These are phyloP conservation scores for Ichneumon xanthorius DNA, from an alignment of 2,888 invertebrate genomes.

Conservation along the genomic window DNA sequence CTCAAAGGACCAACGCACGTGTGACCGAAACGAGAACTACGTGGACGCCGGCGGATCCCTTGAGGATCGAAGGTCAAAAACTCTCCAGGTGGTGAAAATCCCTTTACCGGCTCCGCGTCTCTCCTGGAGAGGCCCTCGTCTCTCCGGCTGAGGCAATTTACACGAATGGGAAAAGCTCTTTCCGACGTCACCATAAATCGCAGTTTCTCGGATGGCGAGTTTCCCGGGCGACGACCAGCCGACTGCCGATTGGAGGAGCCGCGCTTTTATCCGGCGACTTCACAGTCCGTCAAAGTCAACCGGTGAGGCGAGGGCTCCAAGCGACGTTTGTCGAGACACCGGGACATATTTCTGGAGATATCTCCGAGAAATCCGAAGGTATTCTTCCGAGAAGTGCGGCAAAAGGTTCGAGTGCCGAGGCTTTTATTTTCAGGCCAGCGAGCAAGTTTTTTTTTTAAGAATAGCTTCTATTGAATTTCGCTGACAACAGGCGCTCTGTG, in stretches of 20 bases:
- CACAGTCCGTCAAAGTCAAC: conserved; percentile 11
- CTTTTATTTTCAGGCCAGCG: neutral
- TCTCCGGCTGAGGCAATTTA: conserved; percentile 15
- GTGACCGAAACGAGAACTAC: conserved; percentile 1
- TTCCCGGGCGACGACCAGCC: conserved; percentile 2
- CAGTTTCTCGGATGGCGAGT: conserved; percentile 13
- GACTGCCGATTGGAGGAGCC: neutral
- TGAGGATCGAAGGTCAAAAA: conserved; percentile 42
- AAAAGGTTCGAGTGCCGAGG: neutral
- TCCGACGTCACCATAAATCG: conserved; percentile 39
- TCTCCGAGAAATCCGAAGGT: neutral
- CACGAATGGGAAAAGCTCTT: conserved; percentile 19
- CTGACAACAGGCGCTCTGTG: neutral
- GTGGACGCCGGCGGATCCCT: conserved; percentile 8
- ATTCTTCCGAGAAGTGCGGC: neutral
- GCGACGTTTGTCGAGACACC: conserved; percentile 83
- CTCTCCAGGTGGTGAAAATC: conserved; percentile 19
- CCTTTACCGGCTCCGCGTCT: neutral
- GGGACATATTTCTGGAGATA: conserved; percentile 1
- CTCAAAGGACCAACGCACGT: neutral
- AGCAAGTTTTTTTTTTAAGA: neutral
- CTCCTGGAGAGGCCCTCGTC: neutral
- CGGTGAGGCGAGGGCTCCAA: neutral
- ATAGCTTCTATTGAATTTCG: conserved; percentile 26
- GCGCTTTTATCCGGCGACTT: neutral